Base-by-base conservation (phyloP, 2,888 invertebrate species). In the Unio delphinus region DNA sequence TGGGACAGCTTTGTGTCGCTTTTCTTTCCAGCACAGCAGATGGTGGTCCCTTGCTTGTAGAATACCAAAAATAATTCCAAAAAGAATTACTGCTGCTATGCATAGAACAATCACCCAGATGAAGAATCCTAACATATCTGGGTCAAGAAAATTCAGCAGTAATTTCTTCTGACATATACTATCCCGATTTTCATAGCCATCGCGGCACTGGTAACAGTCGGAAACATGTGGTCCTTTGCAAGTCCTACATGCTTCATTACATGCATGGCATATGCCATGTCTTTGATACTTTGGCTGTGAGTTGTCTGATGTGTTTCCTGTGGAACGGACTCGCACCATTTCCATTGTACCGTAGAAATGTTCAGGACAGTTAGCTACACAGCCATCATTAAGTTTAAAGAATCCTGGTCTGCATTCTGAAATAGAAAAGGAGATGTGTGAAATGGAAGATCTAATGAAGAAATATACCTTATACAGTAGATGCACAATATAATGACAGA, bases 31-130 rank as follows among this genome's bases (percentile, higher is more conserved):
- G 71, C 86, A 86, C 64, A 86, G 75, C 55, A 83, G 72, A 26
- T 78, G 79, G 34, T 82, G 74, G 64, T 85, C 84, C 45, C 84
- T 65, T 8, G 85, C 86, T 73, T 86, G 86, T 61, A 86, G 68
- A 63, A 85, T 73, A 66, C 81, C 84, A 71, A 85, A 86, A 63
- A 83, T 79, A 64, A 86, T 81, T 68, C 81, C 83, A 70, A 86
- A 84, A 64, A 86, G 69, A 64, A 84, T 74, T 67, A 86, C 82
- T 63, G 83, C 83, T 57, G 82, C 83, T 55, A 85, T 83, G 76
- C 86, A 85, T 66, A 86, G 77, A 60, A 84, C 84, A 55, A 86
- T 84, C 55, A 83, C 85, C 85, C 84, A 85, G 62, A 85, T 81
- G 65, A 85, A 81, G 70, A 84, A 84, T 67, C 85, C 84, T 73